Evolutionary conservation across 2,797 vertebrate species (phyloP).

Genomic region (Cryptoblepharus egeriae): DNA sequence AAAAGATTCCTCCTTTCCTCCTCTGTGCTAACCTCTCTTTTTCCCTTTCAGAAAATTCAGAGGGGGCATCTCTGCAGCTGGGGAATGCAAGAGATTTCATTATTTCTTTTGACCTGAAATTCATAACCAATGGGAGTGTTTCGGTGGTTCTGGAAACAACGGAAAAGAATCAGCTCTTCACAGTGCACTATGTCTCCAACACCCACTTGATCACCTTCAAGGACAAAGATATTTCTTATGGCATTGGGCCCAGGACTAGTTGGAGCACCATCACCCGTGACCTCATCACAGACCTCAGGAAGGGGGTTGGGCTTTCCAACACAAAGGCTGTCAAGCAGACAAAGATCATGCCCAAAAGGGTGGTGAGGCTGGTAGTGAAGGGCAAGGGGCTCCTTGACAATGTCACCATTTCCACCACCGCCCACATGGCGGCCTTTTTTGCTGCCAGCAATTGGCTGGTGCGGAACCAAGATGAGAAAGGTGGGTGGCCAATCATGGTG

Average conservation of each 20-base stretch:
- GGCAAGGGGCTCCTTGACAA: slow-evolving; percentile 92
- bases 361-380: slow-evolving; percentile 84
- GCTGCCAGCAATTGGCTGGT: slow-evolving; percentile 95
- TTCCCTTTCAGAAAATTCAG: slow-evolving; percentile 83
- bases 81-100: slow-evolving; percentile 95
- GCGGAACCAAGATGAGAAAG: slow-evolving; percentile 94
- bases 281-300: slow-evolving; percentile 94
- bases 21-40: neutral
- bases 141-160: slow-evolving; percentile 94
- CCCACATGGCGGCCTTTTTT: slow-evolving; percentile 95
- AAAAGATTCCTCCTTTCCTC: slow-evolving; percentile 1
- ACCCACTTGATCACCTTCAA: slow-evolving; percentile 88
- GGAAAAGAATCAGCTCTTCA: slow-evolving; percentile 89
- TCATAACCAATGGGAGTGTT: slow-evolving; percentile 90
- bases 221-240: slow-evolving; percentile 91
- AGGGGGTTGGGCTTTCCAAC: slow-evolving; percentile 95
- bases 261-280: slow-evolving; percentile 96
- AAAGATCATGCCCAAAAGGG: slow-evolving; percentile 92
- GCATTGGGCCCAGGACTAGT: slow-evolving; percentile 84
- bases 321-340: slow-evolving; percentile 97
- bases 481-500: slow-evolving; percentile 98
- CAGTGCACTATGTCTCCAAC: slow-evolving; percentile 90
- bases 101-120: slow-evolving; percentile 92
- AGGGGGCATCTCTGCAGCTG: slow-evolving; percentile 89
- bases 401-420: slow-evolving; percentile 91